These are phyloP conservation scores for Poecilia picta DNA, from an alignment of 2,797 vertebrate species.

Conservation along the genomic window DNA sequence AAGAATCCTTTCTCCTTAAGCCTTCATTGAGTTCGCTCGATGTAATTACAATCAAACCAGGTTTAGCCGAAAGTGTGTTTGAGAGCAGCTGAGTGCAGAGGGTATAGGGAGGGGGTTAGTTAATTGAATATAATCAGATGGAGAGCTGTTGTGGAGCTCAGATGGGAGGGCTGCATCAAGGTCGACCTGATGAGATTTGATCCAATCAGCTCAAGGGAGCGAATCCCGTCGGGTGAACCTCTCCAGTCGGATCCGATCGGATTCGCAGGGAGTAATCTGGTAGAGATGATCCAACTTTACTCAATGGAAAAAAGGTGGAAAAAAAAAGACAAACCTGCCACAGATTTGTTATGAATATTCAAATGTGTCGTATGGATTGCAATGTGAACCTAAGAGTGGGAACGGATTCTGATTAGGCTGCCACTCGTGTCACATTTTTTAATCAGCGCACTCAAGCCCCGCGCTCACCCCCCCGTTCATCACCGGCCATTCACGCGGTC, in stretches of 20 bases:
- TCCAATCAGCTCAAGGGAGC: slow-evolving; percentile 71
- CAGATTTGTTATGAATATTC: slow-evolving; percentile 36
- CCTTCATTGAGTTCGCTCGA: slow-evolving; percentile 35
- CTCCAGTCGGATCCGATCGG: slow-evolving; percentile 42
- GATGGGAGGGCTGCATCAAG: slow-evolving; percentile 52
- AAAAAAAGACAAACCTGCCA: neutral
- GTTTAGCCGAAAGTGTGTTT: slow-evolving; percentile 18
- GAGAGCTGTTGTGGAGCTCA: slow-evolving; percentile 53
- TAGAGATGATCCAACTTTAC: slow-evolving; percentile 45
- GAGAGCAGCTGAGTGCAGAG: slow-evolving; percentile 15
- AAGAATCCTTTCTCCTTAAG: slow-evolving; percentile 43
- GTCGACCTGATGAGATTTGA: slow-evolving; percentile 63
- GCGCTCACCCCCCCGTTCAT: slow-evolving; percentile 53
- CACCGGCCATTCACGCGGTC: slow-evolving; percentile 62
- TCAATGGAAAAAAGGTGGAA: neutral
- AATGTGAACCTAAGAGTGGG: slow-evolving; percentile 33
- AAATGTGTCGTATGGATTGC: slow-evolving; percentile 17
- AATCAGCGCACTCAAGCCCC: slow-evolving; percentile 60
- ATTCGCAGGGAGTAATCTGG: slow-evolving; percentile 31
- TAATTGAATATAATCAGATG: slow-evolving; percentile 75
- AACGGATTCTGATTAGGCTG: slow-evolving; percentile 39
- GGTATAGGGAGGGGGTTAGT: slow-evolving; percentile 23
- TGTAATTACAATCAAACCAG: slow-evolving; percentile 60
- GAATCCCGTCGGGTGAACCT: slow-evolving; percentile 31
- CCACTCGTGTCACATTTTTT: slow-evolving; percentile 41